These are phyloP conservation scores for Proales similis DNA, from an alignment of 1,140 invertebrate species.

Conservation along the genomic window DNA sequence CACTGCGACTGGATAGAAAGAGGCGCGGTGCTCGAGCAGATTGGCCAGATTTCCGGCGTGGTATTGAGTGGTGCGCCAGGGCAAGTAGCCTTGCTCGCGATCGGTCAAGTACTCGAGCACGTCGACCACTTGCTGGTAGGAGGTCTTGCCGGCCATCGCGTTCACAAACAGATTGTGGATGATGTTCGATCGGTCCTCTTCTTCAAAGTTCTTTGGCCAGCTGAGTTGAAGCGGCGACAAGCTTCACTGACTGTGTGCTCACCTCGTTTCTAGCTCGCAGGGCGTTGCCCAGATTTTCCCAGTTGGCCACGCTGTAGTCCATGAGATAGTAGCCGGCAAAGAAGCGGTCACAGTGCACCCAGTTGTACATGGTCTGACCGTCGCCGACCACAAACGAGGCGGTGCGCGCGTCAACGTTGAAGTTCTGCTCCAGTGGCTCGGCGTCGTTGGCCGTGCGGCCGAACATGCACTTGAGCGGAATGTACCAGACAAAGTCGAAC, in stretches of 20 bases:
- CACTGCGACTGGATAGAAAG: constrained; percentile 28
- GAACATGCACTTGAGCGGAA: constrained; percentile 30
- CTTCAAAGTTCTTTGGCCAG: constrained; percentile 4
- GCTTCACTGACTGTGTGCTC: background rate
- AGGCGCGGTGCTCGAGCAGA: constrained; percentile 22
- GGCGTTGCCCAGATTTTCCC: constrained; percentile 19
- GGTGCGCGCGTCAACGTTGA: constrained; percentile 16
- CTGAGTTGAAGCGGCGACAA: too few species aligned
- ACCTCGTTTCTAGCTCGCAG: constrained; percentile 13
- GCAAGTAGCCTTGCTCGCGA: constrained; percentile 8
- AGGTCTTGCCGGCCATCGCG: constrained; percentile 2
- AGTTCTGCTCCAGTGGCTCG: background rate
- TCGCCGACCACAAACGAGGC: background rate
- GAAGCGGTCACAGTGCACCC: constrained; percentile 16
- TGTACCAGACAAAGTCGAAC: constrained; percentile 30
- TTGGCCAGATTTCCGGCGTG: constrained; percentile 6
- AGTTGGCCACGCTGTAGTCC: constrained; percentile 34
- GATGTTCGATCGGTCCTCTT: constrained; percentile 15
- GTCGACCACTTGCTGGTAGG: constrained; percentile 8
- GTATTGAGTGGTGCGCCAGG: constrained; percentile 26
- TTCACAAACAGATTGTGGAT: constrained; percentile 26
- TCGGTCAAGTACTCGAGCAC: constrained; percentile 2
- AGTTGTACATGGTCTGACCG: constrained; percentile 7
- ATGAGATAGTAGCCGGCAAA: constrained; percentile 35
- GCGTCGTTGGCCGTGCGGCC: constrained; percentile 2